Conservation (phyloP, 1,140 invertebrate species). For the Penaeus japonicus region DNA sequence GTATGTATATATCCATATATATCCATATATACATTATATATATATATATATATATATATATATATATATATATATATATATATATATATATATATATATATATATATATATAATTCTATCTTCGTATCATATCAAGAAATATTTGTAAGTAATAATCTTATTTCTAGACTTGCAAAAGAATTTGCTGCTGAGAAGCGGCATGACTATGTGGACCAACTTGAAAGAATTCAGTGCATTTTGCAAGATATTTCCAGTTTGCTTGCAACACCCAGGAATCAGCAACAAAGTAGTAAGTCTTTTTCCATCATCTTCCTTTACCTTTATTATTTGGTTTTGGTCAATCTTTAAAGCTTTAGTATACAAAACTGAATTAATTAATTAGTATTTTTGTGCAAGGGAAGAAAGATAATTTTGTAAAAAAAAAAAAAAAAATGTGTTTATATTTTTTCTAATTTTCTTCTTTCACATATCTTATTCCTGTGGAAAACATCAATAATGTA, state of each 20-base stretch:
- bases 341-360: too few species aligned
- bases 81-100: too few species aligned
- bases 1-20: too few species aligned
- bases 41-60: too few species aligned
- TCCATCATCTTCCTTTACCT: background rate
- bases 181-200: constrained; percentile 71
- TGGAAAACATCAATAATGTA: background rate
- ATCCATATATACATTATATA: too few species aligned
- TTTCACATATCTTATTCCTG: background rate
- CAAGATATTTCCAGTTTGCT: constrained; percentile 78
- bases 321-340: background rate
- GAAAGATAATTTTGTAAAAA: too few species aligned
- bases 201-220: constrained; percentile 72
- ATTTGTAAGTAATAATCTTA: background rate
- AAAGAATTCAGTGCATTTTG: constrained; percentile 79
- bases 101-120: too few species aligned
- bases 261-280: constrained; percentile 69
- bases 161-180: constrained; percentile 64
- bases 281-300: constrained; percentile 31
- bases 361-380: too few species aligned
- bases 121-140: too few species aligned
- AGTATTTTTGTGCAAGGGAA: too few species aligned
- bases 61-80: too few species aligned
- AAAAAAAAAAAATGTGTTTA: background rate
- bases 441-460: background rate